Percentiles rank a stretch among this genome's conserved stretches.
Conservation (phyloP, 2,888 invertebrate genomes). For the Aphrophora alni region DNA sequence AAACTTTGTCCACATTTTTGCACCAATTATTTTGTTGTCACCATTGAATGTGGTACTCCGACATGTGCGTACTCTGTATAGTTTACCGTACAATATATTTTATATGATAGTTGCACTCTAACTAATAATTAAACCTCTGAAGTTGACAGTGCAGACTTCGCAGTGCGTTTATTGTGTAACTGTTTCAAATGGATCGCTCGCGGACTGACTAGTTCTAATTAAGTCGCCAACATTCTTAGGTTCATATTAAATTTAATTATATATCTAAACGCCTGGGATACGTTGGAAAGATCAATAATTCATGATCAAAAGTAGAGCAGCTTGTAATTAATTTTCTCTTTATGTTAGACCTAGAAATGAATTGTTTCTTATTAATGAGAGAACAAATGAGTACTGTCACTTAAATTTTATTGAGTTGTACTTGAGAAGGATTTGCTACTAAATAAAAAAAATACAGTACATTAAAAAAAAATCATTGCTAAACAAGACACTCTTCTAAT, state of each 20-base stretch:
- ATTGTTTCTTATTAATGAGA: neutral
- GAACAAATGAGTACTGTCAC: neutral
- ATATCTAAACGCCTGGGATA: neutral
- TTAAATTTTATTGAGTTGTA: neutral
- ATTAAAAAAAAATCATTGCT: too few relatives aligned
- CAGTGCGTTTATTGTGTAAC: neutral
- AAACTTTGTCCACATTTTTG: too few relatives aligned
- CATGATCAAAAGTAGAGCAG: neutral
- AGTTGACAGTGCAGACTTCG: neutral
- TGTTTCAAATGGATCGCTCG: neutral
- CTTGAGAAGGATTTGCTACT: neutral
- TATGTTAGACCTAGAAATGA: neutral
- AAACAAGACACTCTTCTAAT: too few relatives aligned
- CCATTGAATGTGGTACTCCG: too few relatives aligned
- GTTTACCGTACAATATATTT: too few relatives aligned
- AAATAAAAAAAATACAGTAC: too few relatives aligned
- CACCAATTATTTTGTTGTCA: too few relatives aligned
- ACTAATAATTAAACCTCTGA: neutral
- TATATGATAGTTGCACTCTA: neutral
- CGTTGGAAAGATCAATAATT: neutral
- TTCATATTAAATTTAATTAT: constrained; percentile 3
- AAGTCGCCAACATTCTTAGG: neutral
- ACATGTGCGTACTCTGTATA: too few relatives aligned
- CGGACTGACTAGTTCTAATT: neutral
- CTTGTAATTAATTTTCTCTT: neutral